phyloP scores from a whole-genome alignment of 1,140 invertebrate genomes.

The Cyrtorhinus lividipennis region DNA sequence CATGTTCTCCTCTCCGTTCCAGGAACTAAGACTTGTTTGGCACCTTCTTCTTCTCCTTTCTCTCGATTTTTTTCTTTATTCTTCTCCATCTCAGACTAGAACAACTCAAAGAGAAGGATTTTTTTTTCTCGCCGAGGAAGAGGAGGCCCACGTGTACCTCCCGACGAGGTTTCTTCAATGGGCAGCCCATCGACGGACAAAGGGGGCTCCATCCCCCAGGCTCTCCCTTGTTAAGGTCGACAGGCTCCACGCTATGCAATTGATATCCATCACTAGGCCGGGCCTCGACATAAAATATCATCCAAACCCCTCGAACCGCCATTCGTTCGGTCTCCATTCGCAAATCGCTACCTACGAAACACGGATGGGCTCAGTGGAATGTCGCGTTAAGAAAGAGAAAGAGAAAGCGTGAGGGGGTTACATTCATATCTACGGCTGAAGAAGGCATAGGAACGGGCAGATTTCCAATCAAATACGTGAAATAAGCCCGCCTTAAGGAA shows the following conservation, averaged over 20 bases:
- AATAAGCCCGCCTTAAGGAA: too few species aligned
- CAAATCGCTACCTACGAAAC: too few species aligned
- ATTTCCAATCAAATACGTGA: too few species aligned
- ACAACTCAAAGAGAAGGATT: background rate
- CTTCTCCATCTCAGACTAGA: background rate
- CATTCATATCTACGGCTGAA: too few species aligned
- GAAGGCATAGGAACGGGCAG: too few species aligned
- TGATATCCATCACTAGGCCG: background rate
- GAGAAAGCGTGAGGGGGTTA: too few species aligned
- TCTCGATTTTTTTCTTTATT: slow-evolving; percentile 16
- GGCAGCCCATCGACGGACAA: background rate
- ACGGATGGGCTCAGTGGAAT: too few species aligned
- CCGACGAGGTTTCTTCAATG: background rate
- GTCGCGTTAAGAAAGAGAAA: too few species aligned
- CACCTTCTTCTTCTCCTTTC: slow-evolving; percentile 1
- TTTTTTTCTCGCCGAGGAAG: background rate
- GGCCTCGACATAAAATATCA: background rate
- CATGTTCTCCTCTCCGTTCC: slow-evolving; percentile 18
- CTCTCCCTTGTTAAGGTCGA: background rate
- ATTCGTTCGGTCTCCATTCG: slow-evolving; percentile 3
- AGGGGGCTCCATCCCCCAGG: background rate
- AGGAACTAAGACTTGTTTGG: slow-evolving; percentile 17
- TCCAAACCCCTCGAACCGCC: background rate
- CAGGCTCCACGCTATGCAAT: background rate
- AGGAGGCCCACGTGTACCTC: background rate